Evolutionary conservation across 2,797 vertebrate genomes (phyloP), one percentile per base, ranked within the genome.

Genomic region (Spheniscus humboldti): DNA sequence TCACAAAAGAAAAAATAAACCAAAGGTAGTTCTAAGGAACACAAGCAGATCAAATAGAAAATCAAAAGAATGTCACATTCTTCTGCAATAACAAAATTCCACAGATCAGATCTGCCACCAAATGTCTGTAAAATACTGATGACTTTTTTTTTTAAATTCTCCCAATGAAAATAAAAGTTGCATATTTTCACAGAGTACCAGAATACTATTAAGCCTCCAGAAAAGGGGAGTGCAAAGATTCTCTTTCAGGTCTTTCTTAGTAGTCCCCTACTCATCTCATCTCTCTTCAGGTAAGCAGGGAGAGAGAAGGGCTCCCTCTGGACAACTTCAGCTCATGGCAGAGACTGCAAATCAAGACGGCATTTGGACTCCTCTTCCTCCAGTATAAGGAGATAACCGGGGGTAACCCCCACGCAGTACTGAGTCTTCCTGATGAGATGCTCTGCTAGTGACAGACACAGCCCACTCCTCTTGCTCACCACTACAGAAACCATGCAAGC

Each of bases 151-250:
- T 39, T 48, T 18, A 45, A 4, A 45, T 35, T 78, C 3, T 68
- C 14, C 28, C 18, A 84, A 14, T 1, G 3, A 75, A 86, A 92
- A 74, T 8, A 55, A 41, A 60, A 57, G 27, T 23, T 73, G 31
- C 7, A 1, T 69, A 27, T 60, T 90, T 82, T 59, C 28, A 39
- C 0, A 0, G 25, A 43, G 12, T 55, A 81, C 2, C 10, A 89
- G 43, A 56, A 48, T 8, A 78, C 18, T n/a, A 57, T 4, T 68
- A 73, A 78, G 33, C 23, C 20, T 43, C 18, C 35, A 47, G 55
- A 18, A 88, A 73, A 86, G 4, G 0, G 4, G 25, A 19, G 13
- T 2, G 2, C 11, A 18, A 73, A 57, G 8, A 47, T 18, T 59
- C 18, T 52, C 30, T 63, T 66, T 47, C 1, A 3, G 9, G 24